Percentiles rank a stretch among this genome's conserved stretches.
These are phyloP conservation scores for Orchesella cincta DNA, from an alignment of 1,140 invertebrate species.

Conservation along the genomic window DNA sequence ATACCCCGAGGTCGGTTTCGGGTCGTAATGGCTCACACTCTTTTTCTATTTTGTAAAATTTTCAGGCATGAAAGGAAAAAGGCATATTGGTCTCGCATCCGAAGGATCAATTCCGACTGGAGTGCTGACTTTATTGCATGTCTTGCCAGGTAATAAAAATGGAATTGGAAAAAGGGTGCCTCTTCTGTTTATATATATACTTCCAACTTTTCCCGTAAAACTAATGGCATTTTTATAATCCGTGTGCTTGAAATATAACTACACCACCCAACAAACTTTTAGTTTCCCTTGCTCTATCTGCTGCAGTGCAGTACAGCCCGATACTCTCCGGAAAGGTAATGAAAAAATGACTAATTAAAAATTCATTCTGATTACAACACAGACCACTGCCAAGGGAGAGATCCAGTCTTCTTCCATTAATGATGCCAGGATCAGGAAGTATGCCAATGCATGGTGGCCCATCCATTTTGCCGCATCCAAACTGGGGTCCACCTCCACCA, in stretches of 20 bases:
- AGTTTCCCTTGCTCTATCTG: neutral
- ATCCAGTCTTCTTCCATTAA: slow-evolving; percentile 46
- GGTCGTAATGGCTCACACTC: too few relatives aligned
- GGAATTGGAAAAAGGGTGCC: neutral
- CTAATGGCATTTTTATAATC: neutral
- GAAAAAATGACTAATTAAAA: too few relatives aligned
- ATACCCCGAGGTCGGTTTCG: neutral
- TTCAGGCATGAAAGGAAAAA: slow-evolving; percentile 84
- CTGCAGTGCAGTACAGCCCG: too few relatives aligned
- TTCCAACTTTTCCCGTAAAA: neutral
- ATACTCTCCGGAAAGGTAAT: too few relatives aligned
- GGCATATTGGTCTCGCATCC: slow-evolving; percentile 84
- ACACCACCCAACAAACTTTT: neutral
- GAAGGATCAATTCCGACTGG: slow-evolving; percentile 89
- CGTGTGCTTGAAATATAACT: neutral
- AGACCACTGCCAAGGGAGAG: slow-evolving; percentile 47
- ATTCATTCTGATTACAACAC: neutral
- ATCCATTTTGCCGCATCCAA: neutral
- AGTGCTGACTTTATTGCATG: slow-evolving; percentile 75
- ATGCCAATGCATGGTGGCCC: slow-evolving; percentile 10
- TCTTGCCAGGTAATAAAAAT: slow-evolving; percentile 58
- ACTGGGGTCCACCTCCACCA: slow-evolving; percentile 47
- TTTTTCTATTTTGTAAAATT: too few relatives aligned
- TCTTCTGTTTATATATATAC: neutral
- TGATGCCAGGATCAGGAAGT: slow-evolving; percentile 30